Conservation (phyloP, 2,113 vertebrate species). For the Apteryx owenii region DNA sequence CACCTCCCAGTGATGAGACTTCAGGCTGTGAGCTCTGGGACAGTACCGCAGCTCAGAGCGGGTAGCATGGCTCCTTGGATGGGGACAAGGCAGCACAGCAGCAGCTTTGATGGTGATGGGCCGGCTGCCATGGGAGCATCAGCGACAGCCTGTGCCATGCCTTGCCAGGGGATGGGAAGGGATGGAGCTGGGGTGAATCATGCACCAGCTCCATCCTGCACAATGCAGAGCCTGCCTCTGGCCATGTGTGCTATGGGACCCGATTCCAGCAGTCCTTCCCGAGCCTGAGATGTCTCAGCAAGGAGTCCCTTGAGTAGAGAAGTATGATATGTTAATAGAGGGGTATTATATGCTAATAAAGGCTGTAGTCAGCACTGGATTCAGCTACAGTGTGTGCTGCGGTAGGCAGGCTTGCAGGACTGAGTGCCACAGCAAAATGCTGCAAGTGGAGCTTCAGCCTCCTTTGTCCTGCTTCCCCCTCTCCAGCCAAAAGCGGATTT, state of each 20-base stretch:
- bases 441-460: background rate
- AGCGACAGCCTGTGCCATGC: background rate
- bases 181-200: background rate
- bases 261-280: too few species aligned
- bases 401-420: background rate
- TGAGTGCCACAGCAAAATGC: background rate
- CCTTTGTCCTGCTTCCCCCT: background rate
- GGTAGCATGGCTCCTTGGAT: background rate
- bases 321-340: background rate
- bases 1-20: background rate
- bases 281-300: background rate
- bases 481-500: background rate
- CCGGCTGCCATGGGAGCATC: background rate
- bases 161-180: background rate
- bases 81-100: background rate
- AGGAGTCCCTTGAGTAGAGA: background rate
- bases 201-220: background rate
- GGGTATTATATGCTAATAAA: background rate
- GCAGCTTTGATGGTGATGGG: background rate
- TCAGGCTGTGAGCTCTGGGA: background rate
- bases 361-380: fast-evolving
- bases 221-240: background rate
- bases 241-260: background rate
- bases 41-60: background rate
- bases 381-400: background rate